These are phyloP conservation scores for Elaphurus davidianus DNA, from an alignment of 2,113 vertebrate species.

Conservation along the genomic window DNA sequence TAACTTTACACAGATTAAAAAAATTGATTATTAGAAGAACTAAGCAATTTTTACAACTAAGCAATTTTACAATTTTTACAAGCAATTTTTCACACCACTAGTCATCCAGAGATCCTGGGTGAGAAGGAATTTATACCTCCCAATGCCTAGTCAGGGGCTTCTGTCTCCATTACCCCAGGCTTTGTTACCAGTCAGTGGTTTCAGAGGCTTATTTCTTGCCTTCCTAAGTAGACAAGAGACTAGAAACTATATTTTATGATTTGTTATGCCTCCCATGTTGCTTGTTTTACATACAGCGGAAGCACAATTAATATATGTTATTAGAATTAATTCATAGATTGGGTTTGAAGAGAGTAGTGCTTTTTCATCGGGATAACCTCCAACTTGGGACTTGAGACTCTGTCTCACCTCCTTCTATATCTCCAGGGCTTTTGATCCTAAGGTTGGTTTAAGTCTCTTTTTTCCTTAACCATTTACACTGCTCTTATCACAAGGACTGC, in stretches of 20 bases:
- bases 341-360: not conserved
- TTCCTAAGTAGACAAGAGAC: not conserved
- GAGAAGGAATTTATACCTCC: not conserved
- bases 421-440: not conserved
- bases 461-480: not conserved
- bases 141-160: not conserved
- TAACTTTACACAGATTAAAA: not conserved
- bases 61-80: not conserved
- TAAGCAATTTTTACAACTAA: not conserved
- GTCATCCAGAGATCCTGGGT: not conserved
- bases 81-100: not conserved
- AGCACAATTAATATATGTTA: not conserved
- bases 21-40: not conserved
- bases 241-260: not conserved
- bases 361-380: not conserved
- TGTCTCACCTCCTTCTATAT: not conserved
- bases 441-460: not conserved
- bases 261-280: not conserved
- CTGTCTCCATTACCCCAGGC: not conserved
- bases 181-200: not conserved
- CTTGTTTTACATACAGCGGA: not conserved
- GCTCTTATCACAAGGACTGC: not conserved
- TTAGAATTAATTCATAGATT: not conserved
- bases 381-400: not conserved
- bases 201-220: not conserved